phyloP scores from a whole-genome alignment of 2,797 vertebrate genomes.

The Echiichthys vipera region DNA sequence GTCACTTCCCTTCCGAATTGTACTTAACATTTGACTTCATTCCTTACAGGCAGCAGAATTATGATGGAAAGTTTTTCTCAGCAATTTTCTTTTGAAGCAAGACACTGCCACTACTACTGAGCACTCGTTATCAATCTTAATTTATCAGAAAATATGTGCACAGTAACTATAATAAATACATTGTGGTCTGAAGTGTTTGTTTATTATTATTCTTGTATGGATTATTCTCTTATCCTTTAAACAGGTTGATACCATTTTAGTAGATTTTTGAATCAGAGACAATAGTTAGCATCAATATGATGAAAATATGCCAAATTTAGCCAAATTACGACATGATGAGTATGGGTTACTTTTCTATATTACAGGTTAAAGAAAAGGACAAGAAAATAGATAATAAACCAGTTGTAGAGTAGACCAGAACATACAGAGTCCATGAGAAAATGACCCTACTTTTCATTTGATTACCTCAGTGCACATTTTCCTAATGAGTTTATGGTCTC shows the following conservation, averaged over 20 bases:
- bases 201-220: too few relatives aligned
- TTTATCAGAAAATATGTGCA: slow-evolving; percentile 32
- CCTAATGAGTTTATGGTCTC: too few relatives aligned
- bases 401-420: too few relatives aligned
- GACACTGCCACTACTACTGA: slow-evolving; percentile 49
- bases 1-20: not conserved
- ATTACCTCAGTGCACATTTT: too few relatives aligned
- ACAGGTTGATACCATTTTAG: not conserved
- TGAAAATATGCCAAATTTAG: not conserved
- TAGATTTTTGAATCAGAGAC: not conserved
- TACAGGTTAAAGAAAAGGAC: too few relatives aligned
- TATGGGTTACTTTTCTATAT: too few relatives aligned
- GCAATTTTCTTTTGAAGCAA: not conserved
- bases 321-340: not conserved
- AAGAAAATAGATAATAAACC: too few relatives aligned
- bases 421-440: too few relatives aligned
- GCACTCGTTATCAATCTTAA: not conserved
- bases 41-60: not conserved
- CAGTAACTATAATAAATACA: slow-evolving; percentile 39
- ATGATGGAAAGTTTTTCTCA: slow-evolving; percentile 2
- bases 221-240: not conserved
- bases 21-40: not conserved
- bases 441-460: too few relatives aligned
- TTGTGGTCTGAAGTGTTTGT: slow-evolving; percentile 3
- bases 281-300: not conserved